Conservation (phyloP, 2,797 vertebrate genomes). For the Helostoma temminkii region DNA sequence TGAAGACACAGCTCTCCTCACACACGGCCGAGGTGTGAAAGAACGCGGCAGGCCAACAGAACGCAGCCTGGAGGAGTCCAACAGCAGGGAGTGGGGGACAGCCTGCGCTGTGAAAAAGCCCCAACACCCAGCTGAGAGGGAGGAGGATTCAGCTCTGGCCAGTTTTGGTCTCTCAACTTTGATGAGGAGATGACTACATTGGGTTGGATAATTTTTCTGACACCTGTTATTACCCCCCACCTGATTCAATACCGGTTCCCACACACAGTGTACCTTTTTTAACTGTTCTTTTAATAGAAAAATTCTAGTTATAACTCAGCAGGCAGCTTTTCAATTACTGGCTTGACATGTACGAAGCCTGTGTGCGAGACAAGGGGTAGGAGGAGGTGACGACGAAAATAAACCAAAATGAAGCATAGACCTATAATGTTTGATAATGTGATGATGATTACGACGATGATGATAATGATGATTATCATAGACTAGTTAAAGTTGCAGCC, state of each 20-base stretch:
- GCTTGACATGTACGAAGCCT: constrained; percentile 52
- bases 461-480: neutral
- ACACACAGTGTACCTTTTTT: constrained; percentile 47
- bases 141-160: constrained; percentile 78
- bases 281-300: constrained; percentile 62
- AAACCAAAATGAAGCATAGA: constrained; percentile 23
- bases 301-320: constrained; percentile 56
- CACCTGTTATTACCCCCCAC: constrained; percentile 68
- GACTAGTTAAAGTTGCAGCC: neutral
- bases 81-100: constrained; percentile 84
- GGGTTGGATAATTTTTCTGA: constrained; percentile 70
- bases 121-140: constrained; percentile 82
- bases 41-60: constrained; percentile 85
- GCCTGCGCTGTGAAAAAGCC: constrained; percentile 85
- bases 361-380: constrained; percentile 16
- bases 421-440: constrained; percentile 18
- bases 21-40: constrained; percentile 86
- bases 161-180: constrained; percentile 76
- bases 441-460: neutral
- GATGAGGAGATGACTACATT: constrained; percentile 70
- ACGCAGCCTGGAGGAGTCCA: constrained; percentile 85
- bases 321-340: constrained; percentile 62
- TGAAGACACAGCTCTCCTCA: constrained; percentile 84
- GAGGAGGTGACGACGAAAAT: constrained; percentile 17
- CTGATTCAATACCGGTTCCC: constrained; percentile 57